Base-by-base conservation (phyloP, 1,140 invertebrate species). In the Temnothorax longispinosus region DNA sequence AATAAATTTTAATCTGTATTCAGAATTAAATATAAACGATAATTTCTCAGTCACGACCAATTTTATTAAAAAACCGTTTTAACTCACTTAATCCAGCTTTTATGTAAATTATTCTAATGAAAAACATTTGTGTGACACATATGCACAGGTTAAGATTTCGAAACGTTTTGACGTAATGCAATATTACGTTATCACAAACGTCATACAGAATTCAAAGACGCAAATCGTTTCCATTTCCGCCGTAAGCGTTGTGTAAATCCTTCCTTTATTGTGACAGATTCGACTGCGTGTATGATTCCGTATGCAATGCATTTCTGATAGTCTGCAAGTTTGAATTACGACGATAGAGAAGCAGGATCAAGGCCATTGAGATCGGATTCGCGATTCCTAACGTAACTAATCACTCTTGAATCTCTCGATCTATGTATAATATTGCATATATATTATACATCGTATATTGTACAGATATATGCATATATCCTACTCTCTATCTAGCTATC, bases 231-330 rank as follows among this genome's bases (percentile, higher is more conserved):
- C 67, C 35, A 60, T 44, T 56, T 58, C 52, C 41, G 27, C 13
- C 21, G 5, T 18, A 56, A 58, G 80, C 35, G 69, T 60, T 50
- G 41, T 74, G 11, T 81, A 81, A 89, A 92, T 87, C 87, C 84
- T 82, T 74, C 72, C 85, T 81, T 89, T 89, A 85, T 85, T 89
- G 86, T 77, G 81, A 67, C 50, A 50, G 65, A 84, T 44, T 67
- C 54, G 71, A 44, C 47, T 47, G 52, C 64, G 80, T 21, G 47
- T 76, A 71, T 38, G 78, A 81, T 92, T 88, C 81, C 67, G 64
- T 89, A 89, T 90, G 90, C 85, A 85, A 92, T 92, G 91, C 88
- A 92, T 92, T 92, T 90, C 90, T 92, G 90, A 92, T 90, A 87
- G 91, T 87, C 89, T 90, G 91, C 87, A 92, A 92, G 92, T 92